A percentile compares a stretch with the other conserved stretches of the same genome.
Conservation (phyloP, 92 coral and sea anemone genomes). For the Muricea muricata region DNA sequence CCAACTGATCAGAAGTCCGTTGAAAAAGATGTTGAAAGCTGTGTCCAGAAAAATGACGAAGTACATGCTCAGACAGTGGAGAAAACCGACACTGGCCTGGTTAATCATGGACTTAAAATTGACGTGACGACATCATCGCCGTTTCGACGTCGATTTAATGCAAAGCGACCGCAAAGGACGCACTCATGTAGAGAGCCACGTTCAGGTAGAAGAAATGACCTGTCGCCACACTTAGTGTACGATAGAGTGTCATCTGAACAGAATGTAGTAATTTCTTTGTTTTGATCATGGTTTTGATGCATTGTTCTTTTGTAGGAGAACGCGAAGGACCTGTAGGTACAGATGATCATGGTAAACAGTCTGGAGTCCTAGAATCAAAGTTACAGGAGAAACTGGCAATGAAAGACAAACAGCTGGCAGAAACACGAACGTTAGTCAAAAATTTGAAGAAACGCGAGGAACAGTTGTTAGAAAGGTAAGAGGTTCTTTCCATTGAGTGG, state of each 20-base stretch:
- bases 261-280: no score
- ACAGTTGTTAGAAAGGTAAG: slow-evolving; percentile 81
- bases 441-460: slow-evolving; percentile 74
- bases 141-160: slow-evolving; percentile 15
- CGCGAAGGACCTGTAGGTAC: background rate
- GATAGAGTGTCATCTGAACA: no score
- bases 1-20: background rate
- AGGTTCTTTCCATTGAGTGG: background rate
- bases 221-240: no score
- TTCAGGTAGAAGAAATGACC: slow-evolving; percentile 27
- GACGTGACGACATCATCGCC: slow-evolving; percentile 20
- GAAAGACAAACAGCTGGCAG: slow-evolving; percentile 78
- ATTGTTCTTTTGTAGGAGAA: background rate
- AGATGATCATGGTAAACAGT: background rate
- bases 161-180: slow-evolving; percentile 22
- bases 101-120: slow-evolving; percentile 31
- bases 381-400: slow-evolving; percentile 62
- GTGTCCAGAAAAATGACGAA: background rate
- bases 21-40: background rate
- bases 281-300: no score
- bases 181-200: slow-evolving; percentile 16
- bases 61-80: background rate
- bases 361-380: background rate
- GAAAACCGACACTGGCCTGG: background rate
- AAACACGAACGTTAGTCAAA: slow-evolving; percentile 72